Percentiles rank a stretch among this genome's conserved stretches.
Evolutionary conservation across 2,797 vertebrate genomes (phyloP).

Genomic region (Staurois parvus): DNA sequence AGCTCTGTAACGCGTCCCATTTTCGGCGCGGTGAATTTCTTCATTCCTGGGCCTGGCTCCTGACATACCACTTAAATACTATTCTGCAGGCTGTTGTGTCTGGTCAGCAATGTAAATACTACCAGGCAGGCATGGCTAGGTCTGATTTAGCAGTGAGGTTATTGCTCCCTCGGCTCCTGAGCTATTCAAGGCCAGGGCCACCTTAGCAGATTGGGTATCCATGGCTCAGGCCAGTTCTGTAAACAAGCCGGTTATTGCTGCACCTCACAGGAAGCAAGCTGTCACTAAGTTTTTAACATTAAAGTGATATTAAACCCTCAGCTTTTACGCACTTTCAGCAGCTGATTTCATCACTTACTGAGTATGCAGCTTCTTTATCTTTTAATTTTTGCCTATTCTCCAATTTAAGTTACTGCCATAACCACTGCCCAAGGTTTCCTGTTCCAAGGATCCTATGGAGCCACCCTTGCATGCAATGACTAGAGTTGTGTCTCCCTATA

Average conservation of each 20-base stretch:
- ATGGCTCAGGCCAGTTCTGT: background rate
- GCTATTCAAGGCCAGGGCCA: slow-evolving; percentile 6
- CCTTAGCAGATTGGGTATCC: background rate
- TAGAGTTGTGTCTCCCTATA: no score
- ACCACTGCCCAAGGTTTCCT: no score
- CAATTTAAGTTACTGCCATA: no score
- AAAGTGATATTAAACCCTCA: background rate
- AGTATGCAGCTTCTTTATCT: no score
- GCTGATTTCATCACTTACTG: no score
- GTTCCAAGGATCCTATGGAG: no score
- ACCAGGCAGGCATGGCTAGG: background rate
- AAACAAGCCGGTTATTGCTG: background rate
- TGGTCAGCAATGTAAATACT: background rate
- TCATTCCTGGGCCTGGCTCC: slow-evolving; percentile 24
- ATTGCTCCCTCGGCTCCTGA: background rate
- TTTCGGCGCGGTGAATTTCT: background rate
- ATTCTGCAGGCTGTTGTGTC: background rate
- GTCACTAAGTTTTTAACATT: background rate
- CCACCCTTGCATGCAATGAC: no score
- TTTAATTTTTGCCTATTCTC: no score
- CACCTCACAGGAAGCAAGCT: background rate
- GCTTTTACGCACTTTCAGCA: no score
- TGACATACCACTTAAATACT: slow-evolving; percentile 10
- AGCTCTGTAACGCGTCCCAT: slow-evolving; percentile 13
- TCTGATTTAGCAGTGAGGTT: background rate